Base-by-base conservation (phyloP, 2,797 vertebrate genomes). In the Gallinago stenura region DNA sequence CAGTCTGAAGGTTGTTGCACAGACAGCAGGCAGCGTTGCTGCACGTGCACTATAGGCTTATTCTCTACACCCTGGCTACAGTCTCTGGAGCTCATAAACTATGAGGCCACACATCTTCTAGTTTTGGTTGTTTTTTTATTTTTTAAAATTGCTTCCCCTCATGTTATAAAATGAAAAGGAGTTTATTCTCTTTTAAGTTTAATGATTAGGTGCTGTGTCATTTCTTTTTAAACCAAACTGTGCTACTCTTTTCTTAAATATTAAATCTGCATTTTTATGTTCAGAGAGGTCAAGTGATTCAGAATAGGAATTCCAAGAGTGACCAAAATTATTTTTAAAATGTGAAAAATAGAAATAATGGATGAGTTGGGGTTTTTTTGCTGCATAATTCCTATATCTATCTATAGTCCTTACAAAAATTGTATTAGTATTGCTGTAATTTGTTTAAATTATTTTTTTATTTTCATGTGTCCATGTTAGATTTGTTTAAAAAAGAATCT, bases 401-500 rank as follows among this genome's bases (percentile, higher is more conserved):
- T 83, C 83, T 76, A 35, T 82, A 72, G 10, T 72, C 16, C 50
- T 84, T 82, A 39, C 8, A 61, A 72, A 87, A 89, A 14, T 22
- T 56, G 43, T 87, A 65, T 76, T 53, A 21, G 9, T 33, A 2
- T 66, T 87, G 35, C 39, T 93, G 48, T 83, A 81, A 91, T 87
- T 72, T 65, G 21, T 86, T 20, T 83, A 58, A 93, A 69, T 83
- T 85, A 25, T 87, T 90, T 89, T 43, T 48, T 91, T 88, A 57
- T 31, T 73, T 86, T 91, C 17, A n/a, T 51, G 33, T 85, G 61
- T 89, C 58, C 78, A 56, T 76, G 71, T 33, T 83, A 77, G 28
- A 64, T 91, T 88, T 85, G 24, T 95, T 87, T 88, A 28, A 83
- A 91, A 91, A 79, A 89, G 7, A 72, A 58, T 62, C 45, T 84